A percentile compares a stretch with the other conserved stretches of the same genome.
These are phyloP conservation scores for Drosophila algonquin DNA, from an alignment of 2,888 invertebrate species.

Conservation along the genomic window DNA sequence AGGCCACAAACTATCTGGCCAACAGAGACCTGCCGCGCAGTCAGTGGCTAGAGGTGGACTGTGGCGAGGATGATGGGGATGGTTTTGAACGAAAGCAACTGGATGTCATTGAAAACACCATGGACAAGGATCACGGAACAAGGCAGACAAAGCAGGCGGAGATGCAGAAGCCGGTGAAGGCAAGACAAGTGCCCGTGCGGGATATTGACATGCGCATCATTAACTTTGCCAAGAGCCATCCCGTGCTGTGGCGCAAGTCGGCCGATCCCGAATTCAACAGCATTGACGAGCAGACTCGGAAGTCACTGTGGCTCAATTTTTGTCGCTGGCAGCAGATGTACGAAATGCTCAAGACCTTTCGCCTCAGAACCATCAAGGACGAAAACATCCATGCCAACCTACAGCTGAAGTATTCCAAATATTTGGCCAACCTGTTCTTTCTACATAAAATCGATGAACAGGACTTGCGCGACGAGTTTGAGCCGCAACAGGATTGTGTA, in stretches of 20 bases:
- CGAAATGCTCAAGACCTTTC: slow-evolving; percentile 82
- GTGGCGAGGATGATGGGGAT: slow-evolving; percentile 79
- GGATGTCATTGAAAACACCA: slow-evolving; percentile 75
- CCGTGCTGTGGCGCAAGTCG: slow-evolving; percentile 80
- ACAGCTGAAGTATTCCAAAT: slow-evolving; percentile 81
- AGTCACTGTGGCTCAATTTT: slow-evolving; percentile 76
- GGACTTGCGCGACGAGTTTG: slow-evolving; percentile 76
- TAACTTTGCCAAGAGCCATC: slow-evolving; percentile 81
- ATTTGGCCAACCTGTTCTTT: slow-evolving; percentile 79
- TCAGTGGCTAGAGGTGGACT: slow-evolving; percentile 76
- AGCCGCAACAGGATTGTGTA: slow-evolving; percentile 71
- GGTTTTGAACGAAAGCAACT: slow-evolving; percentile 71
- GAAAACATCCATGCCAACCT: slow-evolving; percentile 68
- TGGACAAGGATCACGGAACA: slow-evolving; percentile 43
- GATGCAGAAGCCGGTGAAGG: slow-evolving; percentile 67
- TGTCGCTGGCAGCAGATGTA: slow-evolving; percentile 81
- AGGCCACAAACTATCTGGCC: slow-evolving; percentile 79
- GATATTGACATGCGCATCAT: slow-evolving; percentile 77
- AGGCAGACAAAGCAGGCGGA: slow-evolving; percentile 3
- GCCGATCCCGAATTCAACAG: slow-evolving; percentile 74
- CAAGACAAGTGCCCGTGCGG: slow-evolving; percentile 43
- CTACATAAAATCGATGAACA: slow-evolving; percentile 80
- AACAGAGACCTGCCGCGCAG: slow-evolving; percentile 73
- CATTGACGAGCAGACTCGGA: slow-evolving; percentile 78
- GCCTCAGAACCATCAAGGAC: slow-evolving; percentile 78